Percentiles rank a stretch among this genome's conserved stretches.
Conservation (phyloP, 2,113 vertebrate genomes). For the Peromyscus polionotus region DNA sequence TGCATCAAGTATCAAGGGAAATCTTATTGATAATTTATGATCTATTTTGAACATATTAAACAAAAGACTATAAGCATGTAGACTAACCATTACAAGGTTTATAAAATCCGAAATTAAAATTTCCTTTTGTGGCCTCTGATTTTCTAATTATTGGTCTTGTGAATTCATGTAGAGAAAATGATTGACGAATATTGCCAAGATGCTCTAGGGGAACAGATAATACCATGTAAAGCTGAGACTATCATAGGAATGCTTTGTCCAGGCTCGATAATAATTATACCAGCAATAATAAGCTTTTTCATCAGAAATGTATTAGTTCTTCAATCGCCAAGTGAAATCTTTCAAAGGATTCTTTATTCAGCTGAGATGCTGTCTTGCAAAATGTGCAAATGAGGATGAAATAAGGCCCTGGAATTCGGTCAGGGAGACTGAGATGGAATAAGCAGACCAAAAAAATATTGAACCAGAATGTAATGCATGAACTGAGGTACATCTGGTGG, state of each 20-base stretch:
- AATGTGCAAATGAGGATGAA: constrained; percentile 77
- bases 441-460: constrained; percentile 79
- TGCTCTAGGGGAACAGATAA: background rate
- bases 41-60: constrained; percentile 36
- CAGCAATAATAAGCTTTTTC: constrained; percentile 69
- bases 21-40: constrained; percentile 34
- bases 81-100: background rate
- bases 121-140: constrained; percentile 30
- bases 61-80: background rate
- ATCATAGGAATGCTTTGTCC: constrained; percentile 27
- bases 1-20: background rate
- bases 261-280: constrained; percentile 55
- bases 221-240: background rate
- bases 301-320: constrained; percentile 68
- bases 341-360: constrained; percentile 73
- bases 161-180: constrained; percentile 47
- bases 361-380: constrained; percentile 67
- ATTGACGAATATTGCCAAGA: background rate
- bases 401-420: constrained; percentile 69
- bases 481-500: constrained; percentile 74
- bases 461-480: constrained; percentile 76
- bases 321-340: constrained; percentile 54
- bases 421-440: constrained; percentile 70
- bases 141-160: constrained; percentile 23
- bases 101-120: constrained; percentile 47